Percentiles rank a stretch among this genome's conserved stretches.
Evolutionary conservation across 2,113 vertebrate species (phyloP).

Genomic region (Myxocyprinus asiaticus): DNA sequence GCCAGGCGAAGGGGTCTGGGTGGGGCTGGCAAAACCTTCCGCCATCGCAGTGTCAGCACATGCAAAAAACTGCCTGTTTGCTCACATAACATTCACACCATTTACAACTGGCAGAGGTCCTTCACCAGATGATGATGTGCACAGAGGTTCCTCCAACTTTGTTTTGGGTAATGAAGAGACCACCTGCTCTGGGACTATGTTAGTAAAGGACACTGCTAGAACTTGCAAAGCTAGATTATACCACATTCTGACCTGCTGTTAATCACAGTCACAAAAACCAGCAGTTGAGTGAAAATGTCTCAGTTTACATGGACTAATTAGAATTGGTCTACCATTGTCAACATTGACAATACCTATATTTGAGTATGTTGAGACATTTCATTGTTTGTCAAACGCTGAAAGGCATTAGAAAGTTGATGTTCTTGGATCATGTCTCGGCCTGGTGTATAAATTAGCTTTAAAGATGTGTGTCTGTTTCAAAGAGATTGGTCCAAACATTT

Average conservation of each 20-base stretch:
- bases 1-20: slow-evolving; percentile 67
- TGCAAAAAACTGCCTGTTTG: slow-evolving; percentile 75
- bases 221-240: too few relatives aligned
- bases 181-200: too few relatives aligned
- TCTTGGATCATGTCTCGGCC: too few relatives aligned
- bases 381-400: neutral
- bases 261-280: too few relatives aligned
- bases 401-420: neutral
- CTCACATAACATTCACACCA: slow-evolving; percentile 79
- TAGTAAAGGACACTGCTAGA: too few relatives aligned
- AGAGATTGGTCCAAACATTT: neutral
- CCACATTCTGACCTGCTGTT: too few relatives aligned
- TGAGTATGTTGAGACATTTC: too few relatives aligned
- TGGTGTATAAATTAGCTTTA: neutral
- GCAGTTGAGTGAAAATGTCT: too few relatives aligned
- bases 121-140: slow-evolving; percentile 73
- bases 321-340: too few relatives aligned
- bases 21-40: slow-evolving; percentile 63
- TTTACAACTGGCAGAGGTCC: slow-evolving; percentile 82
- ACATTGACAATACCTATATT: too few relatives aligned
- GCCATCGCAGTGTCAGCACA: slow-evolving; percentile 73
- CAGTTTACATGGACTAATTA: too few relatives aligned
- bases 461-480: neutral
- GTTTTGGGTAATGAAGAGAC: neutral
- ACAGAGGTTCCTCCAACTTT: neutral